Base-by-base conservation (phyloP, 2,113 vertebrate species). In the Ranitomeya imitator region DNA sequence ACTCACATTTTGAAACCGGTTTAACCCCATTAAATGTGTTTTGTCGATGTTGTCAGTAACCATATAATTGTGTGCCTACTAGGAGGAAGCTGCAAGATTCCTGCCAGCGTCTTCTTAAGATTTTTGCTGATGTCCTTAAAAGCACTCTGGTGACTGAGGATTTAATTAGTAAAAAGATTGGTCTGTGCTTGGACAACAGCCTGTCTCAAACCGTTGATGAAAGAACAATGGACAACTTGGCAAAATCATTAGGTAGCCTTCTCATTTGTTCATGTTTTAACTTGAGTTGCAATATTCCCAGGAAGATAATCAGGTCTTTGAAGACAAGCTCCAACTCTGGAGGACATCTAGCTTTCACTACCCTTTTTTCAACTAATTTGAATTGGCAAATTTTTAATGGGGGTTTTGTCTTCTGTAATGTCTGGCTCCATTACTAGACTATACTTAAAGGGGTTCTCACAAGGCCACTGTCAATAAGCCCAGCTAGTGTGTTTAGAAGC, bases 51-150 rank as follows among this genome's bases (percentile, higher is more conserved):
- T 45, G 37, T 45, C 37, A 45, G 37, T 45, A 45, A 45, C 37
- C 37, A 45, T 45, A 2, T 3, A 1, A 12, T 80, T 83, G 13
- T 83, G 65, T 90, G 54, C 83, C 0, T 89, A 76, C 5, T 73
- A 99, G 98, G 92, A 92, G 77, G 26, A 94, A 94, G 2, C 90
- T 98, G 45, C 93, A 93, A 7, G 91, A 93, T 11, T 92, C 96
- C 67, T 95, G 97, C 4, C 94, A 95, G 67, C 95, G 94, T 31
- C 83, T 96, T 88, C 93, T 95, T 88, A 96, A 95, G 51, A 92
- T 97, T 54, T 92, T 99, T 71, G 91, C 96, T 45, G 96, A 97
- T 85, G 93, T 96, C 19, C 90, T 98, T 54, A 95, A 94, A 57
- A 89, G 93, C 37, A 94, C 94, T 0, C 26, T 95, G 55, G 87